phyloP scores from a whole-genome alignment of 2,888 invertebrate genomes.

The Dione juno region DNA sequence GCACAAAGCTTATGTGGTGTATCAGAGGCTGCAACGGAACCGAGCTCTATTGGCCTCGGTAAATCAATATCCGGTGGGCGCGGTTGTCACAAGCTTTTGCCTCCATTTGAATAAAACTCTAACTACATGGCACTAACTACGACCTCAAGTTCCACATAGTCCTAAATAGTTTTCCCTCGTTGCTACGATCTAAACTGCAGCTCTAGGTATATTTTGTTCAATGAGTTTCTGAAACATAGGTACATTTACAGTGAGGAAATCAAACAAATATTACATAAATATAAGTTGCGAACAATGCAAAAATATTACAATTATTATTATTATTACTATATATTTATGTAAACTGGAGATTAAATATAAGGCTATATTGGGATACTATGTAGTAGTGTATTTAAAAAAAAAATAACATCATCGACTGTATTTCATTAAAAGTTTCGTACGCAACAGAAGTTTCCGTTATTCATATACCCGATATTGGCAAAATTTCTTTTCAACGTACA shows the following conservation, averaged over 20 bases:
- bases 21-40: constrained; percentile 63
- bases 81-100: constrained; percentile 58
- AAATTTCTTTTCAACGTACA: constrained; percentile 67
- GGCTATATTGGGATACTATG: not conserved
- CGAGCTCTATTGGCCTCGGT: constrained; percentile 66
- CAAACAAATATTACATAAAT: not conserved
- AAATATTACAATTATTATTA: not conserved
- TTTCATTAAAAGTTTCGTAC: constrained; percentile 80
- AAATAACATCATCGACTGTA: constrained; percentile 41
- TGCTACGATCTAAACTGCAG: constrained; percentile 28
- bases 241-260: not conserved
- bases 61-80: constrained; percentile 80
- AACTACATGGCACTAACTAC: constrained; percentile 52
- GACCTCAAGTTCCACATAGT: constrained; percentile 52
- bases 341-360: not conserved
- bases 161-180: constrained; percentile 40
- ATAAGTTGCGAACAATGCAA: not conserved
- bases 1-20: constrained; percentile 65
- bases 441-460: constrained; percentile 61
- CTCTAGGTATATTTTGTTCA: constrained; percentile 10
- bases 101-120: constrained; percentile 52
- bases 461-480: constrained; percentile 61
- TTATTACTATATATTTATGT: not conserved
- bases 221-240: not conserved
- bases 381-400: constrained; percentile 1